Evolutionary conservation across 2,797 vertebrate genomes (phyloP).

Genomic region (Poecilia velifera): DNA sequence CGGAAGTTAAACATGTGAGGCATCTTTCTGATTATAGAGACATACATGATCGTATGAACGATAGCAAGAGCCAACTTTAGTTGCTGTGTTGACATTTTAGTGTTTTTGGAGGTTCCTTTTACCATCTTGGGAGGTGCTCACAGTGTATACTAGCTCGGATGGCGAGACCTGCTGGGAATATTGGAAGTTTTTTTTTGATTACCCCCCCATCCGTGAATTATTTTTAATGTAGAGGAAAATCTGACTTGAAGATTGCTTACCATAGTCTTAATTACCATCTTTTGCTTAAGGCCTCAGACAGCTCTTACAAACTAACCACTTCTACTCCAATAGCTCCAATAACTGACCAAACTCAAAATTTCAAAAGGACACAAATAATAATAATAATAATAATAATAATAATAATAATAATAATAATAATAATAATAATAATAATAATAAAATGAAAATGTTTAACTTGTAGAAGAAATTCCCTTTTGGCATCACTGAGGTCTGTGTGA

Average conservation of each 20-base stretch:
- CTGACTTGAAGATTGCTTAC: not conserved
- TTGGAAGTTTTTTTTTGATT: not conserved
- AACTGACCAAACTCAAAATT: not conserved
- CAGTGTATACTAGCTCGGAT: not conserved
- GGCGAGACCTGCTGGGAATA: not conserved
- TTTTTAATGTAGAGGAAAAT: not conserved
- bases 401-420: no score
- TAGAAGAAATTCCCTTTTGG: slow-evolving; percentile 19
- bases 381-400: no score
- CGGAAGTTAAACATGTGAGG: not conserved
- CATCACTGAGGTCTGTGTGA: slow-evolving; percentile 14
- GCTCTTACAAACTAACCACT: not conserved
- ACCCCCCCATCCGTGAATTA: not conserved
- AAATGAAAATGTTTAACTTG: slow-evolving; percentile 10
- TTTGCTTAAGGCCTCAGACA: not conserved
- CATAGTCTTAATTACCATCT: not conserved
- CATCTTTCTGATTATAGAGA: not conserved
- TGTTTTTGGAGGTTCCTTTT: not conserved
- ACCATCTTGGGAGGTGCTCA: not conserved
- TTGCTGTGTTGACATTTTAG: not conserved
- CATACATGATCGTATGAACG: not conserved
- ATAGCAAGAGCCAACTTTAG: not conserved
- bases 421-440: no score
- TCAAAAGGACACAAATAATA: not conserved
- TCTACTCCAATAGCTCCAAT: not conserved